A percentile compares a stretch with the other conserved stretches of the same genome.
These are phyloP conservation scores for Chrysodeixis includens DNA, from an alignment of 2,888 invertebrate genomes.

Conservation along the genomic window DNA sequence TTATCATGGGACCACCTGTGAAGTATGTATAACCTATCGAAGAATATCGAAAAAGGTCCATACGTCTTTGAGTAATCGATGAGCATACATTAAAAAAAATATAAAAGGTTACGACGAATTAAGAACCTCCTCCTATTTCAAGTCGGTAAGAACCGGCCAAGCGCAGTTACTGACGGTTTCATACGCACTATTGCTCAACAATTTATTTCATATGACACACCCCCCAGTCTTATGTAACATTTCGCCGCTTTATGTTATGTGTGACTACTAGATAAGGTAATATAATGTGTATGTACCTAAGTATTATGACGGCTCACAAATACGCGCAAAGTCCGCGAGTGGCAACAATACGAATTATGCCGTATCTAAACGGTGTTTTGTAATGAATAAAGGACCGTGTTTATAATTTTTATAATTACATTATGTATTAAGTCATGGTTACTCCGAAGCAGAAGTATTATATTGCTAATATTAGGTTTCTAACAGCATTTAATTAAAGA, in stretches of 20 bases:
- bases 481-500: neutral
- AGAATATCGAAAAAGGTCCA: too few species aligned
- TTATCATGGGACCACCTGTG: too few species aligned
- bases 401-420: neutral
- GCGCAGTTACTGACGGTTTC: too few species aligned
- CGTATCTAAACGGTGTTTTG: neutral
- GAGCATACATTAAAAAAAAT: too few species aligned
- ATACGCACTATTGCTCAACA: neutral
- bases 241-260: neutral
- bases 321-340: neutral
- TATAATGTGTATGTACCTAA: conserved; percentile 1
- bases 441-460: neutral
- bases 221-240: neutral
- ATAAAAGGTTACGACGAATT: too few species aligned
- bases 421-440: neutral
- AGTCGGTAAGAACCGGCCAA: too few species aligned
- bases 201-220: conserved; percentile 5
- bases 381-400: neutral
- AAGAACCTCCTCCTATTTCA: too few species aligned
- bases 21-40: too few species aligned
- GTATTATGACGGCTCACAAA: neutral
- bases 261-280: neutral
- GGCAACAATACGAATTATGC: neutral
- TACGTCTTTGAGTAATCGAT: too few species aligned
- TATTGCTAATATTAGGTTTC: neutral